Evolutionary conservation across 2,113 vertebrate genomes (phyloP).

Genomic region (Hyaena hyaena): DNA sequence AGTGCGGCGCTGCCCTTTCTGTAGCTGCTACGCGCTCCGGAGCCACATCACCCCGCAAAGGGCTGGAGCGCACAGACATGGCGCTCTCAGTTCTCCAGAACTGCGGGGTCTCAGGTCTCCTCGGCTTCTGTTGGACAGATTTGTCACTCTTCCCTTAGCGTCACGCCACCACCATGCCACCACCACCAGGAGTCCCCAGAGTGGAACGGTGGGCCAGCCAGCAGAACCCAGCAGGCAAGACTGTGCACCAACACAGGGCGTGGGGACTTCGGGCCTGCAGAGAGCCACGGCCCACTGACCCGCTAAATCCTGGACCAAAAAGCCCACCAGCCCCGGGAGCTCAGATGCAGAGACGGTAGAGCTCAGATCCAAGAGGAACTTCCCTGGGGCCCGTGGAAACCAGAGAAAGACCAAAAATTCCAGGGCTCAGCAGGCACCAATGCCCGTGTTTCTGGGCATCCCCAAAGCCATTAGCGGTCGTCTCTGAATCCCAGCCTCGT

Average conservation of each 20-base stretch:
- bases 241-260: background rate
- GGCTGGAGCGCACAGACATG: background rate
- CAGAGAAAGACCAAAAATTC: background rate
- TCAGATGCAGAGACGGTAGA: rapidly evolving
- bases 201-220: background rate
- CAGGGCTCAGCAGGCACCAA: background rate
- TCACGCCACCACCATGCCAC: background rate
- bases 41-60: background rate
- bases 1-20: background rate
- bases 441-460: background rate
- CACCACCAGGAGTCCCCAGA: background rate
- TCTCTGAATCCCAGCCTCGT: background rate
- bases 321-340: background rate
- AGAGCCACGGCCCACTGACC: background rate
- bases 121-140: background rate
- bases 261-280: background rate
- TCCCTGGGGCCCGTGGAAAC: background rate
- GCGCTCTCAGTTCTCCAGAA: background rate
- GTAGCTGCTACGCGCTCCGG: rapidly evolving
- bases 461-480: background rate
- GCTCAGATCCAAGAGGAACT: background rate
- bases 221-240: background rate
- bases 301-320: rapidly evolving
- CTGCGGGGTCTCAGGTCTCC: too few relatives aligned
- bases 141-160: background rate